These are phyloP conservation scores for Agrochola lota DNA, from an alignment of 2,888 invertebrate species.

Conservation along the genomic window DNA sequence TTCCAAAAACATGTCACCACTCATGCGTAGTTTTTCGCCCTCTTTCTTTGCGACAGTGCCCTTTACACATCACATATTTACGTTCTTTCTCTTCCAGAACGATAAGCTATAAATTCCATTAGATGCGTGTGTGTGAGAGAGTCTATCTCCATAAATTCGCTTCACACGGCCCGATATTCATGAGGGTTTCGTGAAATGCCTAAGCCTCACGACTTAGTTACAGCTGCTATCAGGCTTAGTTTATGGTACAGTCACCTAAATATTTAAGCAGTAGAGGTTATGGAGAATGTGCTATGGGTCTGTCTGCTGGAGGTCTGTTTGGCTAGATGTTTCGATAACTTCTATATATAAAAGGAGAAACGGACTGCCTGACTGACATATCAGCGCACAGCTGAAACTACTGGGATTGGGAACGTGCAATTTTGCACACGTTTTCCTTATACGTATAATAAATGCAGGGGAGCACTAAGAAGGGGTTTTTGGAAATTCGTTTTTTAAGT, in stretches of 20 bases:
- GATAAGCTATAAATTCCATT: conserved; percentile 55
- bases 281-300: background rate
- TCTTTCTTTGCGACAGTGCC: background rate
- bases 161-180: conserved; percentile 51
- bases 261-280: conserved; percentile 16
- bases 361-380: no score
- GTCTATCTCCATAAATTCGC: conserved; percentile 60
- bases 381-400: no score
- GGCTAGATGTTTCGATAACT: no score
- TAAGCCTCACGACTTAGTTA: conserved; percentile 25
- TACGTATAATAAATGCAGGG: no score
- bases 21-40: conserved; percentile 9
- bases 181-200: conserved; percentile 38
- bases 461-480: no score
- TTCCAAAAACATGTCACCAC: conserved; percentile 25
- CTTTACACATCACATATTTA: background rate
- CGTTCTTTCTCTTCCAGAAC: conserved; percentile 29
- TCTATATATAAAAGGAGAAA: no score
- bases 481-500: no score
- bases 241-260: conserved; percentile 36
- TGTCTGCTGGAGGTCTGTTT: background rate
- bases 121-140: conserved; percentile 8
- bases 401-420: no score
- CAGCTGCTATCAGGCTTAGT: conserved; percentile 25
- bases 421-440: no score